Evolutionary conservation across 2,888 invertebrate genomes (phyloP).

Genomic region (Oscheius sp.): DNA sequence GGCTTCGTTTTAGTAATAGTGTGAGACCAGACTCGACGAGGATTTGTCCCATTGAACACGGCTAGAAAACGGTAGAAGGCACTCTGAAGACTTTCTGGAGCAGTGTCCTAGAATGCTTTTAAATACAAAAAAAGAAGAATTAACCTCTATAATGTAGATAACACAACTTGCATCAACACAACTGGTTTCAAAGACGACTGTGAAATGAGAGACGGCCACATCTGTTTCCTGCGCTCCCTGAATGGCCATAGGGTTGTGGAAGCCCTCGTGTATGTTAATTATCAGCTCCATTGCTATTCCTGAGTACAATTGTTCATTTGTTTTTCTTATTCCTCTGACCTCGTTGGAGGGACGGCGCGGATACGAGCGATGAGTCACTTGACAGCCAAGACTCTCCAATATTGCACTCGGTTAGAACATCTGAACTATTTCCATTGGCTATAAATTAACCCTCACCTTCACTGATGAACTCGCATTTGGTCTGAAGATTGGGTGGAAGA

Average conservation of each 20-base stretch:
- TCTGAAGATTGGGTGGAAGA: slow-evolving; percentile 75
- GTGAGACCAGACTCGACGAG: slow-evolving; percentile 57
- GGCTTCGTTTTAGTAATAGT: slow-evolving; percentile 57
- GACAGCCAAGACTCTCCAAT: slow-evolving; percentile 76
- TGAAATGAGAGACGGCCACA: slow-evolving; percentile 75
- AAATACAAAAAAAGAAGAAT: not conserved
- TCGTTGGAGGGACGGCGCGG: slow-evolving; percentile 76
- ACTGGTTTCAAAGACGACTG: slow-evolving; percentile 77
- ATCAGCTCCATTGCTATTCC: slow-evolving; percentile 76
- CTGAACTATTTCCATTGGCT: slow-evolving; percentile 37
- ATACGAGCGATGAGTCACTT: slow-evolving; percentile 76
- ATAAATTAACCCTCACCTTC: slow-evolving; percentile 68
- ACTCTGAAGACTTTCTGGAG: slow-evolving; percentile 39
- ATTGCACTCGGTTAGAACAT: slow-evolving; percentile 52
- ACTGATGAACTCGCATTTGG: slow-evolving; percentile 75
- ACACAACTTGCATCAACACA: slow-evolving; percentile 77
- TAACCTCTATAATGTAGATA: slow-evolving; percentile 77
- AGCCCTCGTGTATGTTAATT: slow-evolving; percentile 75
- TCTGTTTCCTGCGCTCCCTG: slow-evolving; percentile 51
- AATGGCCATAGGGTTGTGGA: slow-evolving; percentile 67
- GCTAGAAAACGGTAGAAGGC: slow-evolving; percentile 64
- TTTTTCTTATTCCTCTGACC: slow-evolving; percentile 41
- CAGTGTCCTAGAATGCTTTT: slow-evolving; percentile 37
- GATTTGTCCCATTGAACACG: slow-evolving; percentile 66
- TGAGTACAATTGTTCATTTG: too few species aligned